These are phyloP conservation scores for Lepidochrysops patricia DNA, from an alignment of 2,888 invertebrate species.

Conservation along the genomic window DNA sequence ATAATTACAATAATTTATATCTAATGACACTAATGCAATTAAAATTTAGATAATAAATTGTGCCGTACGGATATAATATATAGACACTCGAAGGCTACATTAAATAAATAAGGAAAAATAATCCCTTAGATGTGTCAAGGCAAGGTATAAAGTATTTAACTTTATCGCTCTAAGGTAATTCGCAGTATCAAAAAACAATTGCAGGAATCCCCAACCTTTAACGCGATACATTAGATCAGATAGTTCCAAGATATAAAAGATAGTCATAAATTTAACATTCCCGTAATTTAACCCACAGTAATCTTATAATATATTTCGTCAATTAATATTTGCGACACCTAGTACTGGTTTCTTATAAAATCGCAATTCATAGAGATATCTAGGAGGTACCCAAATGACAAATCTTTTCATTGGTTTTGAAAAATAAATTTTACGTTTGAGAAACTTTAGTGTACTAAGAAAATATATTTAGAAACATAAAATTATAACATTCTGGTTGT, in stretches of 20 bases:
- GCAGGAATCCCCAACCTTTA: conserved; percentile 3
- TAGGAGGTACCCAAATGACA: too few species aligned
- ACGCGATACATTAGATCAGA: neutral
- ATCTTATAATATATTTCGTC: too few species aligned
- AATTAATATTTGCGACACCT: too few species aligned
- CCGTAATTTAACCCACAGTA: too few species aligned
- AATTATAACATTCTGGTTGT: too few species aligned
- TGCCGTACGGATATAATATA: conserved; percentile 38
- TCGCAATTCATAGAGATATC: too few species aligned
- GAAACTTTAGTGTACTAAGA: too few species aligned
- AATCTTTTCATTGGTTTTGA: too few species aligned
- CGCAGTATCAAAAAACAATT: conserved; percentile 13
- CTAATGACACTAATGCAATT: conserved; percentile 8
- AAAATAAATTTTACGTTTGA: too few species aligned
- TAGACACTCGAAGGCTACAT: conserved; percentile 41
- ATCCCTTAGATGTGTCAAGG: conserved; percentile 46
- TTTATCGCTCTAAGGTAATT: conserved; percentile 24
- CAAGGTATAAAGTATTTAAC: conserved; percentile 31
- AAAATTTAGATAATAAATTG: conserved; percentile 21
- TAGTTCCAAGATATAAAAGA: neutral
- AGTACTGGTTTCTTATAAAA: too few species aligned
- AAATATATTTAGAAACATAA: too few species aligned
- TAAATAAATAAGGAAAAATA: conserved; percentile 55
- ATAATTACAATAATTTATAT: conserved; percentile 9
- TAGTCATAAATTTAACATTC: too few species aligned